Base-by-base conservation (phyloP, 1,140 invertebrate species). In the Temnothorax longispinosus region DNA sequence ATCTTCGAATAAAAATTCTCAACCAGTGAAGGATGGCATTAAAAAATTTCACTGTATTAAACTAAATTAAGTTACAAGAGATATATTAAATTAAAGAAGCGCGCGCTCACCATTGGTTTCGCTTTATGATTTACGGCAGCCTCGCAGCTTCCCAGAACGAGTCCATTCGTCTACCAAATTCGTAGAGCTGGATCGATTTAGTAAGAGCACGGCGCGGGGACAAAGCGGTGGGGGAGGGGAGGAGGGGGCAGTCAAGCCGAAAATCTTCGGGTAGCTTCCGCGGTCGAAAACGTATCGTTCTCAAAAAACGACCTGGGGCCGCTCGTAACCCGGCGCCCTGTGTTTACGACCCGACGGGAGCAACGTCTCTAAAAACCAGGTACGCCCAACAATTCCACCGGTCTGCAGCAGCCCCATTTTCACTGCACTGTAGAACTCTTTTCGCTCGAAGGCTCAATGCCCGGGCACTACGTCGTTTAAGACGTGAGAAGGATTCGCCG, bases 321-420 rank as follows among this genome's bases (percentile, higher is more conserved):
- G 90, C 78, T 93, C 92, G 89, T 93, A 93, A 93, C 89, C 89
- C 86, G 87, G 89, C 87, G 89, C 93, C 92, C 86, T 93, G 88
- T 90, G 89, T 93, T 94, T 94, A 94, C 89, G 92, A 93, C 88
- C 91, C 88, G 92, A 93, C 92, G 91, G 92, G 88, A 93, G 93
- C 91, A 87, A 91, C 89, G 88, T 91, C 89, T 87, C 87, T 87
- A 92, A 93, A 92, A 94, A 92, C 84, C 90, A 87, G 92, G 88
- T 92, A 91, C 88, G 88, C 87, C 88, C 91, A 91, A 91, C 89
- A 74, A 91, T 90, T 91, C 89, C 88, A 90, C 87, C 88, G 89
- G 89, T 81, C 86, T 60, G 88, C 80, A 71, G 72, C 86, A 90
- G 86, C 88, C 72, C 50, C 72, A 78, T 90, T 90, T 90, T 81